Evolutionary conservation across 2,113 vertebrate genomes (phyloP), one percentile per base, ranked within the genome.

Genomic region (Antigone vipio): DNA sequence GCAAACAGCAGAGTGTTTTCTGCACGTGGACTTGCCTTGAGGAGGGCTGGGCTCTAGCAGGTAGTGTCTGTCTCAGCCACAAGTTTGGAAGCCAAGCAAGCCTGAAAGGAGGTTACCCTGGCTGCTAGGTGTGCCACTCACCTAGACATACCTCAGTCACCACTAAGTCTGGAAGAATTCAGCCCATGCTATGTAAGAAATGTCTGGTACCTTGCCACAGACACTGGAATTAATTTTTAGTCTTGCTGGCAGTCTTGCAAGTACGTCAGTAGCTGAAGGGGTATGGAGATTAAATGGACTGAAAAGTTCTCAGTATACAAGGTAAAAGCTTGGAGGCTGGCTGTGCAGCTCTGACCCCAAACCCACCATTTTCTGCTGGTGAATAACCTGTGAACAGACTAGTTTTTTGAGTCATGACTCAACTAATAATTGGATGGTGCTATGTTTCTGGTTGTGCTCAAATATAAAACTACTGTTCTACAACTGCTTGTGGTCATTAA

Each of bases 271-370:
- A 74, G 63, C 82, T 62, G 50, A 49, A 83, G 15, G 5, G 40
- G 24, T 5, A 11, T 2, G 38, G 49, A 44, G 62, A 59, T 72
- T 30, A 83, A 58, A 42, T 0, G 4, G 34, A 0, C 27, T 68
- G 55, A 71, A 75, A 62, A 12, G 11, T 49, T 69, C 84, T 63
- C 53, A 20, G 38, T 27, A 45, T 34, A 8, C 10, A 1, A 38
- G 55, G 63, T 50, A 22, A 15, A 60, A 30, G 59, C 42, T 75
- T 0, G 0, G 58, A 68, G n/a, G 22, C 38, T 71, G 85, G 17
- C 50, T 76, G 21, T 5, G 42, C 84, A 62, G 68, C 35, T 83
- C 75, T 82, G 68, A 89, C 40, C 53, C 42, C 58, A 62, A 86
- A 55, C 13, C 17, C 40, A 12, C 15, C 9, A 16, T 4, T 40